Conservation (phyloP, 2,888 invertebrate genomes). For the Apantesis nais region DNA sequence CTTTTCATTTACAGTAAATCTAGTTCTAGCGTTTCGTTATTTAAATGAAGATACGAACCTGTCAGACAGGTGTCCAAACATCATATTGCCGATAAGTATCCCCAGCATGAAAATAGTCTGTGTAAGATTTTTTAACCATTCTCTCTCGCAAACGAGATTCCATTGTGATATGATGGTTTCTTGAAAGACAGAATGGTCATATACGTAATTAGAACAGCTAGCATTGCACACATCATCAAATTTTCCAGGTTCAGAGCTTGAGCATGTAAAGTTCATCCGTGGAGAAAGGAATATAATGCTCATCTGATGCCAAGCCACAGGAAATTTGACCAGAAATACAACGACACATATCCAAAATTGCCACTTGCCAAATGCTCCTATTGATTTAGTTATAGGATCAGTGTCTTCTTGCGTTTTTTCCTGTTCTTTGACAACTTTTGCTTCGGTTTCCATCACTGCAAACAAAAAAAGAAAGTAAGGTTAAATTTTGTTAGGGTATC, state of each 20-base stretch:
- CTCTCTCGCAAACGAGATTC: constrained; percentile 89
- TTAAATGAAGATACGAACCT: constrained; percentile 78
- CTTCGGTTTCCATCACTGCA: constrained; percentile 76
- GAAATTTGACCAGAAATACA: constrained; percentile 90
- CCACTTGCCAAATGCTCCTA: constrained; percentile 91
- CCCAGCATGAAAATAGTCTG: constrained; percentile 93
- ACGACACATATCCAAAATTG: constrained; percentile 89
- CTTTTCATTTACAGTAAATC: neutral
- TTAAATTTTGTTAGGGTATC: neutral
- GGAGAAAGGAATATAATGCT: constrained; percentile 92
- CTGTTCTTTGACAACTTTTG: constrained; percentile 57
- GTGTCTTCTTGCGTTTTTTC: constrained; percentile 57
- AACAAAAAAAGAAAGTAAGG: constrained; percentile 30
- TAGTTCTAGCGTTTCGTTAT: neutral
- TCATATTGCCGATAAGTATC: constrained; percentile 90
- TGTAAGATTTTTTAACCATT: constrained; percentile 89
- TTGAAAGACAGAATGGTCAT: constrained; percentile 88
- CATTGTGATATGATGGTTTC: constrained; percentile 91
- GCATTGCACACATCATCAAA: constrained; percentile 81
- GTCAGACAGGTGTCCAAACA: constrained; percentile 91
- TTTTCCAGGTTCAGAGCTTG: constrained; percentile 49
- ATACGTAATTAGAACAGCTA: constrained; percentile 85
- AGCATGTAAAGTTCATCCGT: constrained; percentile 86
- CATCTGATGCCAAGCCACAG: constrained; percentile 93
- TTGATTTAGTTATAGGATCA: constrained; percentile 89